Conservation (phyloP, 2,113 vertebrate genomes). For the Percopsis transmontana region DNA sequence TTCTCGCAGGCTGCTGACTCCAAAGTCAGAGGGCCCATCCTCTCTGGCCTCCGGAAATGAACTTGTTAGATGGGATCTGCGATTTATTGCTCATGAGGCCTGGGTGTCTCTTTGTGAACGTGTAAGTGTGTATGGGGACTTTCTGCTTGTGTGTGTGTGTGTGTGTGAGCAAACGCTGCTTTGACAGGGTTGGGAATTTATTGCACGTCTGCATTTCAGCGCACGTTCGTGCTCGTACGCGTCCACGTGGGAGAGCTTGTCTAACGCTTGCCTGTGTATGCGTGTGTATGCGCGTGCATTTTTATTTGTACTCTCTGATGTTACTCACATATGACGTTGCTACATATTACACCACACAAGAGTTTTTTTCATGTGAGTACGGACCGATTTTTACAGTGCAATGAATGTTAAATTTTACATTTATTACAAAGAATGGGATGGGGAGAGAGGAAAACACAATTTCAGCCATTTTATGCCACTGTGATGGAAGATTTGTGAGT, state of each 20-base stretch:
- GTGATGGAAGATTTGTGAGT: not conserved
- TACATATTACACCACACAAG: conserved; percentile 24
- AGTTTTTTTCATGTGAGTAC: conserved; percentile 28
- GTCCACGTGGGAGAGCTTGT: not conserved
- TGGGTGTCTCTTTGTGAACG: conserved; percentile 63
- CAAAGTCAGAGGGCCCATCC: conserved; percentile 77
- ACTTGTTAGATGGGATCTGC: conserved; percentile 80
- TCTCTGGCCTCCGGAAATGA: conserved; percentile 79
- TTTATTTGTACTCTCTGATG: not conserved
- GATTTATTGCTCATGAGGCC: conserved; percentile 79
- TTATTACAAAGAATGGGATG: not conserved
- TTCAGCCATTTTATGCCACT: not conserved
- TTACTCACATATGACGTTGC: conserved; percentile 43
- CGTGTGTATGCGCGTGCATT: not conserved
- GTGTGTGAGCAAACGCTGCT: conserved; percentile 28
- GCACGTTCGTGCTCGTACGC: not conserved
- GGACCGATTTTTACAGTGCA: conserved; percentile 9
- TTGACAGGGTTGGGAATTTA: conserved; percentile 64
- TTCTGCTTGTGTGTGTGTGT: conserved; percentile 25
- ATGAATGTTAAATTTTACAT: conserved; percentile 17
- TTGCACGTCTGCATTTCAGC: conserved; percentile 23
- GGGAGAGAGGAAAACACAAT: not conserved
- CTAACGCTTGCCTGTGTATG: not conserved
- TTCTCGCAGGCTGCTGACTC: conserved; percentile 81
- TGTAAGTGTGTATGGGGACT: conserved; percentile 60